phyloP scores from a whole-genome alignment of 2,888 invertebrate genomes.

The Erpobdella octoculata region DNA sequence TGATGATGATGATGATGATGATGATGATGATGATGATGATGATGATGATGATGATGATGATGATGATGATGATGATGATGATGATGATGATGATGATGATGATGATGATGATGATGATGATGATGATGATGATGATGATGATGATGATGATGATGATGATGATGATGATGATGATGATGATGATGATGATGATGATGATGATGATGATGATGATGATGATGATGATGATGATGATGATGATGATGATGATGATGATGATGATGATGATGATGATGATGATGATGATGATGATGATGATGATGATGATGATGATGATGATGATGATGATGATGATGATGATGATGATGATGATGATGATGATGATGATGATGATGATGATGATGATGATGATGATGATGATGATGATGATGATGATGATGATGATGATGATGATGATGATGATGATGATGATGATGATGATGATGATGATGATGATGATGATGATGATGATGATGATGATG shows the following conservation, averaged over 20 bases:
- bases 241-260: conserved; percentile 14
- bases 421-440: not conserved
- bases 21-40: not conserved
- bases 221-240: conserved; percentile 19
- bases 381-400: not conserved
- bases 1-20: not conserved
- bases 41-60: not conserved
- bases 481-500: not conserved
- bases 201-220: conserved; percentile 10
- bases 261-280: conserved; percentile 22
- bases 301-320: conserved; percentile 7
- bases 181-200: conserved; percentile 14
- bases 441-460: not conserved
- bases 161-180: conserved; percentile 3
- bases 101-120: not conserved
- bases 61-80: not conserved
- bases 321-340: not conserved
- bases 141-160: not conserved
- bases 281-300: conserved; percentile 21
- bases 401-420: not conserved
- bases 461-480: not conserved
- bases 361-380: not conserved
- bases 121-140: not conserved
- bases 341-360: not conserved
- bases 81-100: not conserved